These are phyloP conservation scores for Pterocles burchelli DNA, from an alignment of 2,113 vertebrate species.

Conservation along the genomic window DNA sequence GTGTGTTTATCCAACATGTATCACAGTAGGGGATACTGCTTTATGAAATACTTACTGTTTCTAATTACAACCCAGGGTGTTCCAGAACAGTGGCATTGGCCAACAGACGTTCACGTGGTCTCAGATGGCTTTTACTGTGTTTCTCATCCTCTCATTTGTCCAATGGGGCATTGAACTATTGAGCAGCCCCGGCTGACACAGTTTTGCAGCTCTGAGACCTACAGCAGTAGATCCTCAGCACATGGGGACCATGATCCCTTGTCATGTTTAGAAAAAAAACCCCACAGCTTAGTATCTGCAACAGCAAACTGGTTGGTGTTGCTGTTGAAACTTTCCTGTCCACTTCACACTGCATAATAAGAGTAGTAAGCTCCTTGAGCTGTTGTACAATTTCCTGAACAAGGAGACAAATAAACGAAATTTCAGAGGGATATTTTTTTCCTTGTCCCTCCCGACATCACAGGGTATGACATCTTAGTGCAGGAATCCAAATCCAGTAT, in stretches of 20 bases:
- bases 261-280: neutral
- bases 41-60: neutral
- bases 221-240: neutral
- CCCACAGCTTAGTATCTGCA: neutral
- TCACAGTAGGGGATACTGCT: neutral
- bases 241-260: neutral
- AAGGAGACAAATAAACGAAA: neutral
- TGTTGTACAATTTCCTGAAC: neutral
- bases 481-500: slow-evolving; percentile 10
- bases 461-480: slow-evolving; percentile 14
- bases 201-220: slow-evolving; percentile 10
- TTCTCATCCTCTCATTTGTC: slow-evolving; percentile 10
- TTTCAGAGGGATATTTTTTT: slow-evolving; percentile 21
- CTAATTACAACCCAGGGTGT: slow-evolving; percentile 5
- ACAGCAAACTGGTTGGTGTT: neutral
- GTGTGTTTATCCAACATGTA: neutral
- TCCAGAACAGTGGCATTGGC: neutral
- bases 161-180: slow-evolving; percentile 28
- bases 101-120: neutral
- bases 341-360: neutral
- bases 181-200: slow-evolving; percentile 30
- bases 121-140: slow-evolving; percentile 19
- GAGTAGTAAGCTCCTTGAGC: neutral
- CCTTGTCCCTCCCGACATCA: slow-evolving; percentile 37
- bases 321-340: neutral